A percentile compares a stretch with the other conserved stretches of the same genome.
Evolutionary conservation across 2,888 invertebrate genomes (phyloP).

Genomic region (Dioctria linearis): DNA sequence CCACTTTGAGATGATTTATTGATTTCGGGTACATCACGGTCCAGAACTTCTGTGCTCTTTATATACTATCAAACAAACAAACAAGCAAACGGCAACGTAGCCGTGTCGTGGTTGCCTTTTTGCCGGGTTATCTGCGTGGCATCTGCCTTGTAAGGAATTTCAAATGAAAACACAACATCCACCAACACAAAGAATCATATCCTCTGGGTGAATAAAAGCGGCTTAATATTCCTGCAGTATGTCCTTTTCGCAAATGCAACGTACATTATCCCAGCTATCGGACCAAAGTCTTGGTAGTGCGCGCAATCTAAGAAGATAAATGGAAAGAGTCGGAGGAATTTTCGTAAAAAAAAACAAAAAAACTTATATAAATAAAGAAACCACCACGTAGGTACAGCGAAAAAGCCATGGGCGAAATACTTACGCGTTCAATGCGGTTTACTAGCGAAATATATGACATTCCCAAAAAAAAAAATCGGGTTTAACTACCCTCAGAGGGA

Average conservation of each 20-base stretch:
- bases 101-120: constrained; percentile 20
- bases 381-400: constrained; percentile 41
- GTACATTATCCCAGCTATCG: constrained; percentile 21
- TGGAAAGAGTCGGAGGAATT: constrained; percentile 16
- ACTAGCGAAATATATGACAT: constrained; percentile 30
- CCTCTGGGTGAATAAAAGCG: not conserved
- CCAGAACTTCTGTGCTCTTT: constrained; percentile 13
- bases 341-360: constrained; percentile 26
- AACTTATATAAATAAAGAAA: not conserved
- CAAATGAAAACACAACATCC: constrained; percentile 22
- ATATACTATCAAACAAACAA: too few relatives aligned
- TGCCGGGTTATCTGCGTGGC: constrained; percentile 47
- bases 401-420: constrained; percentile 21
- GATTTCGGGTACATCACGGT: constrained; percentile 52
- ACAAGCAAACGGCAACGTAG: not conserved
- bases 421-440: constrained; percentile 51
- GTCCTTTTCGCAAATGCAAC: constrained; percentile 28
- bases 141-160: constrained; percentile 47
- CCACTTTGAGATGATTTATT: constrained; percentile 59
- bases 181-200: constrained; percentile 24
- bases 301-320: constrained; percentile 28
- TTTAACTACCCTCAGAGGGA: constrained; percentile 15
- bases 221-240: constrained; percentile 31
- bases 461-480: constrained; percentile 36
- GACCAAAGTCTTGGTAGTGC: constrained; percentile 15